Percentiles rank a stretch among this genome's conserved stretches.
These are phyloP conservation scores for Nomada goodeniana DNA, from an alignment of 2,888 invertebrate genomes.

Conservation along the genomic window DNA sequence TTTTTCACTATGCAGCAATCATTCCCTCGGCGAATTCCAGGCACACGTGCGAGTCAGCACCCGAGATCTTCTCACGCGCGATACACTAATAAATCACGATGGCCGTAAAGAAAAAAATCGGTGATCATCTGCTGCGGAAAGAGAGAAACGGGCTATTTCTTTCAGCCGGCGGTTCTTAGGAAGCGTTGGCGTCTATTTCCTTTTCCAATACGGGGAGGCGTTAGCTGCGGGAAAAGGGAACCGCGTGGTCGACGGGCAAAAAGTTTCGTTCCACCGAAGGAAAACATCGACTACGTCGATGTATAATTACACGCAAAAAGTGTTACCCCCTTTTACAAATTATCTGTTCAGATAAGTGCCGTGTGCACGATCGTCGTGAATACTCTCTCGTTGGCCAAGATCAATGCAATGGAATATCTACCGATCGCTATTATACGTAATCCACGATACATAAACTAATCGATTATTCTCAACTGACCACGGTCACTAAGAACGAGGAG, in stretches of 20 bases:
- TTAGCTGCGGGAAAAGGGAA: neutral
- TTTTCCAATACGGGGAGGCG: conserved; percentile 46
- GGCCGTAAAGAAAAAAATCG: conserved; percentile 66
- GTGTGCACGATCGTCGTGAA: too few species aligned
- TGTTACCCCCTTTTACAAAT: too few species aligned
- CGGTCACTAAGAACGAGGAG: conserved; percentile 31
- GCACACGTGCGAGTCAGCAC: conserved; percentile 61
- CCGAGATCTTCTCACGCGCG: conserved; percentile 72
- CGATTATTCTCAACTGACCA: neutral
- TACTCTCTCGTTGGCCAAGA: too few species aligned
- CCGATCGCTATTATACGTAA: too few species aligned
- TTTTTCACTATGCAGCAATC: conserved; percentile 49
- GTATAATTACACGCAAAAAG: neutral
- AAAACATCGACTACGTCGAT: neutral
- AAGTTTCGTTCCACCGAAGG: neutral
- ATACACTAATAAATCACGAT: conserved; percentile 72
- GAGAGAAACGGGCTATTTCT: conserved; percentile 63
- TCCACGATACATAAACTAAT: neutral
- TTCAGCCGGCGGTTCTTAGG: conserved; percentile 62
- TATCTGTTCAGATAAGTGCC: too few species aligned
- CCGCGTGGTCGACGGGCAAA: neutral
- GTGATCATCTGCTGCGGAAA: conserved; percentile 71
- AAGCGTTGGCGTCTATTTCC: conserved; percentile 74
- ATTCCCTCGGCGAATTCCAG: conserved; percentile 52
- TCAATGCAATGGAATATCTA: neutral